phyloP scores from a whole-genome alignment of 2,113 vertebrate genomes.

The Brienomyrus longianalis region DNA sequence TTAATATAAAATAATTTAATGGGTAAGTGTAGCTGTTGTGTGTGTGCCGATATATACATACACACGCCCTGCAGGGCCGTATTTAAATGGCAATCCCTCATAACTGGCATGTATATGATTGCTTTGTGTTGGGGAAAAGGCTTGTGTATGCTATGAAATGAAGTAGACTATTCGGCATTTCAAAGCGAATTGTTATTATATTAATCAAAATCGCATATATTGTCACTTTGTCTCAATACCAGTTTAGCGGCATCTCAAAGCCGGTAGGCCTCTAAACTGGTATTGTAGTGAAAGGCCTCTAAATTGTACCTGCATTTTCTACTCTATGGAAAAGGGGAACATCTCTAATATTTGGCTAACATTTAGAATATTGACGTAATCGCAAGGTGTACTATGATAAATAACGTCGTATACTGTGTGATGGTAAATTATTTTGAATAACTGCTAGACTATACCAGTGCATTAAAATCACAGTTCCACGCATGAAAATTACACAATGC shows the following conservation, averaged over 20 bases:
- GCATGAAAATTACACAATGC: background rate
- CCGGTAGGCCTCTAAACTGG: background rate
- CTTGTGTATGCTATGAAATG: background rate
- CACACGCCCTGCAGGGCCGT: background rate
- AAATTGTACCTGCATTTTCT: background rate
- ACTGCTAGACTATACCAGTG: background rate
- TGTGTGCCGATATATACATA: background rate
- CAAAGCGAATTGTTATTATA: background rate
- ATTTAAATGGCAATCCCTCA: background rate
- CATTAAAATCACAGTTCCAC: background rate
- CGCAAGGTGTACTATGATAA: background rate
- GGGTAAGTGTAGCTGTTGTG: background rate
- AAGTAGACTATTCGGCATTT: background rate
- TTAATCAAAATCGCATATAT: background rate
- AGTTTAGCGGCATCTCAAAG: background rate
- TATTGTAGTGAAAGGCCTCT: background rate
- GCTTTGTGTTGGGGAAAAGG: background rate
- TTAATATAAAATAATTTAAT: background rate
- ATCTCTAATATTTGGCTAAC: background rate
- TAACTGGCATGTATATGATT: background rate
- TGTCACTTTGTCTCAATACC: background rate
- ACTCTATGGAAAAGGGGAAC: background rate
- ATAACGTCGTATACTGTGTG: background rate
- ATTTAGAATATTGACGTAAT: background rate
- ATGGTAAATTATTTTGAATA: background rate